A percentile compares a stretch with the other conserved stretches of the same genome.
phyloP scores from a whole-genome alignment of 2,888 invertebrate species.

The Perizoma flavofasciatum region DNA sequence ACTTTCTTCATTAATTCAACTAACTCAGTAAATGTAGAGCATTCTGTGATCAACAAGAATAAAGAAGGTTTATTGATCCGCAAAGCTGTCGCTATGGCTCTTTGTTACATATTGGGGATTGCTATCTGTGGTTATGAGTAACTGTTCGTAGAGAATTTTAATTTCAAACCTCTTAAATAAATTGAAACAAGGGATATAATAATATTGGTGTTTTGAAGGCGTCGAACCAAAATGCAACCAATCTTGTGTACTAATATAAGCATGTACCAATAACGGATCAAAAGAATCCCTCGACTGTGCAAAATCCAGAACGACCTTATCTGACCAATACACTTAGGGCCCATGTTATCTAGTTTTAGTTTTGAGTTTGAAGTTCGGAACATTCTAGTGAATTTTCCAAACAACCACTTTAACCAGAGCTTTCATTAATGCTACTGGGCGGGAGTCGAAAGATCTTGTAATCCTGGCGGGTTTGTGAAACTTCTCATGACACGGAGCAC shows the following conservation, averaged over 20 bases:
- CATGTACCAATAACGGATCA: slow-evolving; percentile 49
- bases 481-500: slow-evolving; percentile 60
- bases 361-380: slow-evolving; percentile 26
- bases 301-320: slow-evolving; percentile 49
- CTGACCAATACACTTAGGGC: slow-evolving; percentile 44
- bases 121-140: too few species aligned
- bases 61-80: too few species aligned
- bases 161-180: too few species aligned
- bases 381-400: slow-evolving; percentile 43
- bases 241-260: slow-evolving; percentile 41
- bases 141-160: too few species aligned
- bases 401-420: slow-evolving; percentile 32
- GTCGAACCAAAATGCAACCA: slow-evolving; percentile 19
- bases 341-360: slow-evolving; percentile 25
- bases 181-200: background rate
- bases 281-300: slow-evolving; percentile 63
- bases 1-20: too few species aligned
- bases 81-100: too few species aligned
- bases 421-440: background rate
- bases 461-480: slow-evolving; percentile 45
- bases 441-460: slow-evolving; percentile 26
- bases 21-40: too few species aligned
- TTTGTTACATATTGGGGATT: too few species aligned
- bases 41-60: too few species aligned
- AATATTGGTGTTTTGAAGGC: background rate